A percentile compares a stretch with the other conserved stretches of the same genome.
Conservation (phyloP, 2,888 invertebrate species). For the Lycocerus yunnanus region DNA sequence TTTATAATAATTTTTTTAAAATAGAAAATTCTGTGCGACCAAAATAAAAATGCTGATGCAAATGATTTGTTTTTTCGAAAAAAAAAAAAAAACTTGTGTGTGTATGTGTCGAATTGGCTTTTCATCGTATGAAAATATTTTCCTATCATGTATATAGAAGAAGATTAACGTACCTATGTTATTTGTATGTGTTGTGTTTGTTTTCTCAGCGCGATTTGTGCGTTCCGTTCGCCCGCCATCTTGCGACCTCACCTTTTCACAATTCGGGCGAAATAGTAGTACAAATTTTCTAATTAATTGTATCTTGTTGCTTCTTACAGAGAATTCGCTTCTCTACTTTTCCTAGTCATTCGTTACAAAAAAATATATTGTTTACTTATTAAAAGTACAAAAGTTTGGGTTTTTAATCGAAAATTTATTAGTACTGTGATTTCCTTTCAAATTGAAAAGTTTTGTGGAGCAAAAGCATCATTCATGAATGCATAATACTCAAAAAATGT, state of each 20-base stretch:
- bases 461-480: not conserved
- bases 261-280: not conserved
- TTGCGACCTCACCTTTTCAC: not conserved
- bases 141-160: conserved; percentile 49
- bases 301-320: not conserved
- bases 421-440: not conserved
- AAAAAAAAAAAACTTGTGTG: not conserved
- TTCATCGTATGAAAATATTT: conserved; percentile 43
- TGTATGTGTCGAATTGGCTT: not conserved
- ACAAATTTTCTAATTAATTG: conserved; percentile 3
- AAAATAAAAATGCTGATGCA: conserved; percentile 15
- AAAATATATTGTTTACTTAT: not conserved
- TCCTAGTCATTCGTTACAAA: not conserved
- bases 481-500: not conserved
- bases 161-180: conserved; percentile 53
- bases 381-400: not conserved
- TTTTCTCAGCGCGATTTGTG: conserved; percentile 45
- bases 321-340: not conserved
- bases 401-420: not conserved
- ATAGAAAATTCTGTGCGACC: conserved; percentile 5
- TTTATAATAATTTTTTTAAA: conserved; percentile 27
- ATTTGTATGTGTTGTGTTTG: conserved; percentile 50
- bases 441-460: not conserved
- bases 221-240: conserved; percentile 1
- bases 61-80: not conserved